Percentiles rank a stretch among this genome's conserved stretches.
These are phyloP conservation scores for Acanthochromis polyacanthus DNA, from an alignment of 2,113 vertebrate species.

Conservation along the genomic window DNA sequence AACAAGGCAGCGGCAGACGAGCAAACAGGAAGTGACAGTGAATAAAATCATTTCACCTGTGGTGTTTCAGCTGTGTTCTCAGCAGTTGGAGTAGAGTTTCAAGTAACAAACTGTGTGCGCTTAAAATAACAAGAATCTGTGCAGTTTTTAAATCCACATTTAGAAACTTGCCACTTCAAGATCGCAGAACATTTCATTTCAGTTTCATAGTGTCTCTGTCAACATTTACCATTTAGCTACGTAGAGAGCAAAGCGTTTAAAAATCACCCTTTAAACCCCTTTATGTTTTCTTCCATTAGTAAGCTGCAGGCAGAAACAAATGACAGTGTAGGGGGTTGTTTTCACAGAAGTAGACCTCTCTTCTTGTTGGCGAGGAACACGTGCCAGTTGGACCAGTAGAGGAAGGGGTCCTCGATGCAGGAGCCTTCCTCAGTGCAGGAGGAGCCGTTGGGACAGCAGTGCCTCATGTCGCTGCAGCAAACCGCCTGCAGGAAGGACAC, in stretches of 20 bases:
- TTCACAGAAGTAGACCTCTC: conserved; percentile 53
- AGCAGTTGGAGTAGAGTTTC: conserved; percentile 14
- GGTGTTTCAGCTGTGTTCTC: conserved; percentile 13
- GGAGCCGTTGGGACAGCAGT: conserved; percentile 75
- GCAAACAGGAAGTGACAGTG: neutral
- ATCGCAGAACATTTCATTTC: neutral
- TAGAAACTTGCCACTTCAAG: neutral
- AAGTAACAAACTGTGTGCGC: neutral
- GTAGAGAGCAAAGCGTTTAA: conserved; percentile 8
- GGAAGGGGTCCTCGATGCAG: conserved; percentile 42
- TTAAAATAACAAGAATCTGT: neutral
- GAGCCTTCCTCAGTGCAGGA: conserved; percentile 26
- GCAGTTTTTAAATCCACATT: no score
- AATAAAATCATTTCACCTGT: neutral
- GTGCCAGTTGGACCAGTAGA: conserved; percentile 65
- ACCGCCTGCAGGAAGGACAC: conserved; percentile 72
- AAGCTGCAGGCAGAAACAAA: neutral
- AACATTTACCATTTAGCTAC: neutral
- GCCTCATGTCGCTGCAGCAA: conserved; percentile 81
- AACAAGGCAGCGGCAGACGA: neutral
- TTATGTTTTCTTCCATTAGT: conserved; percentile 22
- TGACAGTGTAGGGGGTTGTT: neutral
- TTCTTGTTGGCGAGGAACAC: conserved; percentile 60
- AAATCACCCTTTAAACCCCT: neutral
- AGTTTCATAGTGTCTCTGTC: neutral